Percentiles rank a stretch among this genome's conserved stretches.
Evolutionary conservation across 2,888 invertebrate genomes (phyloP).

Genomic region (Pheosia gnoma): DNA sequence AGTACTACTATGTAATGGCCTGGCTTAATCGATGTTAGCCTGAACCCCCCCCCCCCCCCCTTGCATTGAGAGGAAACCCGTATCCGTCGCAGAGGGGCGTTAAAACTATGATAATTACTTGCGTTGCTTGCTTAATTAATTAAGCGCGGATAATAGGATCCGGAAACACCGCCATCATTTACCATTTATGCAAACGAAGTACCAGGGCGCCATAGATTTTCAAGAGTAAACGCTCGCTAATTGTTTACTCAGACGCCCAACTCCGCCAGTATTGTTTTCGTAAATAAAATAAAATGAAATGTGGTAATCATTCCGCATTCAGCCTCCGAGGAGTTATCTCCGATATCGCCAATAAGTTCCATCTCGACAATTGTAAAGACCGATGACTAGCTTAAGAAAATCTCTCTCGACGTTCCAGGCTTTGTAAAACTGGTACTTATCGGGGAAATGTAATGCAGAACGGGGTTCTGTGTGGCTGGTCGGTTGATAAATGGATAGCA

Average conservation of each 20-base stretch:
- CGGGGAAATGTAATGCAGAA: slow-evolving; percentile 12
- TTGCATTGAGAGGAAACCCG: too few relatives aligned
- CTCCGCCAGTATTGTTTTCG: slow-evolving; percentile 8
- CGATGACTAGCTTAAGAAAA: slow-evolving; percentile 22
- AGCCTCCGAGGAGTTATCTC: slow-evolving; percentile 46
- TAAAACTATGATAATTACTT: too few relatives aligned
- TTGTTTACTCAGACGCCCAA: slow-evolving; percentile 4
- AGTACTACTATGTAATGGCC: too few relatives aligned
- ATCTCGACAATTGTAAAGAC: slow-evolving; percentile 33
- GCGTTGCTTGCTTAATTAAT: too few relatives aligned
- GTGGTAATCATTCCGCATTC: slow-evolving; percentile 33
- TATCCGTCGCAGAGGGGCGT: too few relatives aligned
- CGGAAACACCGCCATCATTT: slow-evolving; percentile 2
- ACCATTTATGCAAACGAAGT: slow-evolving; percentile 7
- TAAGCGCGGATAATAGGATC: too few relatives aligned
- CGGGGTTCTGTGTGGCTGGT: slow-evolving; percentile 35
- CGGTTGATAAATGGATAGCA: slow-evolving; percentile 47
- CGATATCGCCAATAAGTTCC: slow-evolving; percentile 57
- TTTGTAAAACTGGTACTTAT: slow-evolving; percentile 9
- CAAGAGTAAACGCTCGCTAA: slow-evolving; percentile 12
- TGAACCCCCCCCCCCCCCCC: too few relatives aligned
- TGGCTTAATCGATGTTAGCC: too few relatives aligned
- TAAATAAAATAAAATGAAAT: slow-evolving; percentile 16
- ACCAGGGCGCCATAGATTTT: slow-evolving; percentile 18
- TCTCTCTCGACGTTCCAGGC: slow-evolving; percentile 16